Evolutionary conservation across 2,113 vertebrate species (phyloP), one percentile per base, ranked within the genome.

Genomic region (Cynoglossus semilaevis): DNA sequence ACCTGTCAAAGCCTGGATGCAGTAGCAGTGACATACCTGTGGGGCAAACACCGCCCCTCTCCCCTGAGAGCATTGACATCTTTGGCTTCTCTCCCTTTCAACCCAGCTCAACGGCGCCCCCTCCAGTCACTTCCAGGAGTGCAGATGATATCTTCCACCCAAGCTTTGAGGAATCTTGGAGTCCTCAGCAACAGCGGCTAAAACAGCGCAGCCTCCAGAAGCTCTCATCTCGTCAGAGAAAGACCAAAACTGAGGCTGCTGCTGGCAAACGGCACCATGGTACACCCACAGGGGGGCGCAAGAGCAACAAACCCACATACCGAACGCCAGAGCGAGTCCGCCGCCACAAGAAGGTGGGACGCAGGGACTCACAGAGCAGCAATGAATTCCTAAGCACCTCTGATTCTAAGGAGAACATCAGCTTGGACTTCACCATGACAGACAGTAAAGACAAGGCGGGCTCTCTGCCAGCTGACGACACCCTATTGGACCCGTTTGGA

Each of bases 381-480:
- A 98, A 94, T 1, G 96, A 99, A 83, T 94, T 97, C 77, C 88
- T 96, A 10, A 94, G 91, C 14, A 90, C 96, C 70, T 98, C 94
- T 0, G 94, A 97, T 87, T 98, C 96, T 1, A 98, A 99, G 66
- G 96, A 99, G 85, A 98, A 99, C 84, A 97, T 99, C 40, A 93
- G 95, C 0, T 50, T 97, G 0, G 79, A 83, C 2, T 45, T 88
- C 1, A 79, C 90, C 0, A 63, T 95, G 69, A 63, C 90, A 0
- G 96, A 96, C 1, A 83, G 85, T 36, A 96, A 91, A 44, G 95
- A 96, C 52, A 88, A 92, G 18, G 80, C 76, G 4, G 88, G 84
- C 0, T 58, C 88, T 4, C 76, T 94, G 68, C 92, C 91, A 7
- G 9, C 83, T 0, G 95, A 96, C 0, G 96, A 98, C 8, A 53